phyloP scores from a whole-genome alignment of 35 echinoderm and acorn worm species.

The Acanthaster planci region DNA sequence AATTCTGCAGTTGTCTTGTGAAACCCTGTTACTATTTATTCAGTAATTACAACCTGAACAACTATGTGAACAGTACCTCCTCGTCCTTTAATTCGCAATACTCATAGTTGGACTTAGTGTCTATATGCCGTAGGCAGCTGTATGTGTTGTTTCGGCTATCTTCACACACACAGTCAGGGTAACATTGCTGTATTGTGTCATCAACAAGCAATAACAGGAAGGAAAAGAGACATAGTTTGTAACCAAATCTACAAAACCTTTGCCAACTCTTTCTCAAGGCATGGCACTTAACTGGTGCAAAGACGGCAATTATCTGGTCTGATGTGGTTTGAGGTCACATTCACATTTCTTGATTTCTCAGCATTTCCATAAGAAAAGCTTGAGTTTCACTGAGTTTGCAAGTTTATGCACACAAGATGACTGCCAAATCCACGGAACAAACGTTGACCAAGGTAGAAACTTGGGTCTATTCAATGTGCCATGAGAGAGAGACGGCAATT shows the following conservation, averaged over 20 bases:
- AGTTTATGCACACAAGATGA: no score
- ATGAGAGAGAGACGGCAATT: no score
- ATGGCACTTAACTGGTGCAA: no score
- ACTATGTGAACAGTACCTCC: conserved; percentile 56
- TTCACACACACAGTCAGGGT: conserved; percentile 93
- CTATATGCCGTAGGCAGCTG: conserved; percentile 68
- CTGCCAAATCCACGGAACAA: no score
- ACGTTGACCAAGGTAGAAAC: not conserved
- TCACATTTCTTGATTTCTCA: no score
- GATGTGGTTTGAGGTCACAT: not conserved
- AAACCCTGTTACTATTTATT: no score
- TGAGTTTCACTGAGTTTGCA: no score
- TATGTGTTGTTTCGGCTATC: conserved; percentile 92
- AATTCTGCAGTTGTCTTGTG: no score
- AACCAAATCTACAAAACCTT: not conserved
- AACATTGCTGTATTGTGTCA: conserved; percentile 60
- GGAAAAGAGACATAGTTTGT: not conserved
- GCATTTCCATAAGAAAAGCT: no score
- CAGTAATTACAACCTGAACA: no score
- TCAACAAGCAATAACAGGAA: conserved; percentile 37
- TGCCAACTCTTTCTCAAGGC: not conserved
- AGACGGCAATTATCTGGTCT: no score
- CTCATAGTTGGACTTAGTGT: conserved; percentile 43
- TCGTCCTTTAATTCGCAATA: conserved; percentile 86
- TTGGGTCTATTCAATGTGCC: not conserved